Base-by-base conservation (phyloP, 2,888 invertebrate species). In the Hypsopygia costalis region DNA sequence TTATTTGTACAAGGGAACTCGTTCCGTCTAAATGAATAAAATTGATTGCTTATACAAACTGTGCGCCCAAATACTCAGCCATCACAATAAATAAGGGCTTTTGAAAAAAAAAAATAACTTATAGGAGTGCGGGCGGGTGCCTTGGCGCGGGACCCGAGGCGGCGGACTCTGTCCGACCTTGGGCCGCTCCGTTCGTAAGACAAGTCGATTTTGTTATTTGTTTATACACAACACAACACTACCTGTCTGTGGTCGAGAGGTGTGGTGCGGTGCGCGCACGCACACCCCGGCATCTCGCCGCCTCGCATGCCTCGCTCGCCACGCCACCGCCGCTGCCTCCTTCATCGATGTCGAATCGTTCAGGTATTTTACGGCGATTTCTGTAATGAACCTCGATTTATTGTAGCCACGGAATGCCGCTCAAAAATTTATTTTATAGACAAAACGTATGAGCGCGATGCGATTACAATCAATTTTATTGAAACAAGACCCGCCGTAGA, bases 1-100 rank as follows among this genome's bases (percentile, higher is more conserved):
- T 81, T 82, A 81, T 86, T 86, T 83, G 69, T 82, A 77, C 65
- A 72, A 70, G 68, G 64, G 69, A 80, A 79, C 78, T 72, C 73
- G 83, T 70, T 78, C 66, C 76, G 74, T 81, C 83, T 85, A 85
- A 87, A 88, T 86, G 85, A 87, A 87, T 86, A 83, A 88, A 88
- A 87, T 88, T 88, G 88, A 88, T 88, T 87, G 86, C 86, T 85
- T 86, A 86, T 85, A 87, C 86, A 87, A 86, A 86, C 86, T 79
- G 85, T 80, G 82, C 81, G 79, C 86, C 83, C 87, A 86, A 87
- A 87, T 86, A 85, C 83, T 82, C 82, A 67, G 64, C 78, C 81
- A 82, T 81, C 82, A 82, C 80, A 81, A 85, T 87, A 85, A 87
- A 86, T 86, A 86, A 86, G 79, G 74, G 80, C 75, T 78, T 81